Evolutionary conservation across 2,113 vertebrate genomes (phyloP).

Genomic region (Parus major): DNA sequence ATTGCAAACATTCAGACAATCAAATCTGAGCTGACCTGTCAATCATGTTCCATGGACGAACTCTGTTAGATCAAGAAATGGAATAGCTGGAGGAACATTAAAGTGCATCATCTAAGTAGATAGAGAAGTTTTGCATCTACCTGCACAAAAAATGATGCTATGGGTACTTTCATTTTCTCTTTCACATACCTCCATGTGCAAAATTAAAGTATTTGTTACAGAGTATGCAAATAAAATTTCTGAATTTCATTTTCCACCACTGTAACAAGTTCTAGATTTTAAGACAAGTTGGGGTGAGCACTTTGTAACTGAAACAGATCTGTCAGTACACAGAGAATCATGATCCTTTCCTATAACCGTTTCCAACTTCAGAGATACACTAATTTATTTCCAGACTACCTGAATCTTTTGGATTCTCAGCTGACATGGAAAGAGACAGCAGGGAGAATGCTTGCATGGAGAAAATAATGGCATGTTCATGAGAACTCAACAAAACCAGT

Average conservation of each 20-base stretch:
- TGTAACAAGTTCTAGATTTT: background rate
- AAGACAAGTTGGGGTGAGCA: background rate
- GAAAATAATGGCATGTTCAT: background rate
- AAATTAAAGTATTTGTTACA: background rate
- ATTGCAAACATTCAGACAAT: background rate
- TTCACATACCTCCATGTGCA: background rate
- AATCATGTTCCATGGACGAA: background rate
- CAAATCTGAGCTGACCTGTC: background rate
- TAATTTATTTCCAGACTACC: background rate
- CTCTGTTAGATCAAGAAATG: background rate
- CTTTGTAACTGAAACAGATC: background rate
- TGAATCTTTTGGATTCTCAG: background rate
- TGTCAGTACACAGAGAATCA: background rate
- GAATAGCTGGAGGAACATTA: background rate
- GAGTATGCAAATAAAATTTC: background rate
- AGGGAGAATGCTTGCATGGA: background rate
- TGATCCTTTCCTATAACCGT: background rate
- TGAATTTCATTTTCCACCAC: background rate
- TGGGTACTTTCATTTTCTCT: constrained; percentile 19
- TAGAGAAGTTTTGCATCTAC: background rate
- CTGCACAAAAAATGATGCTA: background rate
- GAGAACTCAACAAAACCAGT: background rate
- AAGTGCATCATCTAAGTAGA: background rate
- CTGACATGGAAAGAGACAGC: background rate
- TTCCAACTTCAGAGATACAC: background rate